phyloP scores from a whole-genome alignment of 2,113 vertebrate species.

The Cyanoderma ruficeps region DNA sequence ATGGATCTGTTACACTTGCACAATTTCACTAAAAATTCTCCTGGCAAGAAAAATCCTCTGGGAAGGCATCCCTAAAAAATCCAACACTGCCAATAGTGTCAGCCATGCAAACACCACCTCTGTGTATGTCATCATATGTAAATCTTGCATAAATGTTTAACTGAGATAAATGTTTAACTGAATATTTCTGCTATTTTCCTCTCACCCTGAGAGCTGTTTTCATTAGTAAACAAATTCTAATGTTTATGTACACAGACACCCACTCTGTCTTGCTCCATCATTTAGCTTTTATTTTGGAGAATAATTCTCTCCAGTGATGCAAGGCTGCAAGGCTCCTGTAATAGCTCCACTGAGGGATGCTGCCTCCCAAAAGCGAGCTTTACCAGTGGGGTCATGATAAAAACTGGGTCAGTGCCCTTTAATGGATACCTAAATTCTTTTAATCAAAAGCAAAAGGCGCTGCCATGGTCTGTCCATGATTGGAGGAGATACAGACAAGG shows the following conservation, averaged over 20 bases:
- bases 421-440: neutral
- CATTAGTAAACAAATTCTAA: neutral
- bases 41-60: neutral
- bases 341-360: neutral
- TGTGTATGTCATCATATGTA: neutral
- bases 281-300: conserved; percentile 1
- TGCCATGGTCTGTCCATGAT: neutral
- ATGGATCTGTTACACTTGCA: neutral
- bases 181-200: neutral
- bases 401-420: neutral
- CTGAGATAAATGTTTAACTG: neutral
- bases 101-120: neutral
- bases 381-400: neutral
- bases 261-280: neutral
- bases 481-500: neutral
- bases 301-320: neutral
- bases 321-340: neutral
- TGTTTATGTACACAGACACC: neutral
- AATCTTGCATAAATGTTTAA: neutral
- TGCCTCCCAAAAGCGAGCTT: neutral
- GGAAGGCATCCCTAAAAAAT: neutral
- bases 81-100: neutral
- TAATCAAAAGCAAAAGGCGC: neutral
- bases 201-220: neutral
- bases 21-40: neutral